Base-by-base conservation (phyloP, 2,888 invertebrate genomes). In the Cerceris rybyensis region DNA sequence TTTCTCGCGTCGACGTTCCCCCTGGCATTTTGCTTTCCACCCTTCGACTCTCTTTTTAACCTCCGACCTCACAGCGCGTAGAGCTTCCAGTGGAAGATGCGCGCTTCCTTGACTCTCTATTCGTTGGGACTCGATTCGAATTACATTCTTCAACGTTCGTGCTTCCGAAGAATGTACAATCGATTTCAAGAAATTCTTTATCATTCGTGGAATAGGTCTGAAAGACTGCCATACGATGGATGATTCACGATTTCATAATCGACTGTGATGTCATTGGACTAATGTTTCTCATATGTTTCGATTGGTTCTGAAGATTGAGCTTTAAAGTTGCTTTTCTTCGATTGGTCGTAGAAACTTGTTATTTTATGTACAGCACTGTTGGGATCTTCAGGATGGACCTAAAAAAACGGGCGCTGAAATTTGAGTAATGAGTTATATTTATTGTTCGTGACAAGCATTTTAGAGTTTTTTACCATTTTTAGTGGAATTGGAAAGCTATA, bases 1-100 rank as follows among this genome's bases (percentile, higher is more conserved):
- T 91, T 68, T 88, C 88, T 65, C 87, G 81, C 72, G 86, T 84
- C 66, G 88, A 80, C 57, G 78, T 86, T 59, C 81, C 85, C 59
- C 81, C 83, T 73, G 83, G 85, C 88, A 88, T 88, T 81, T 75
- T 77, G 52, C 64, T 65, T 46, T 46, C 58, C 49, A 67, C 67
- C 50, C 72, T 60, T 50, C 28, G 60, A 28, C 57, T 13, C 59
- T 54, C 46, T 68, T 68, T 70, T 69, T 69, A 66, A 49, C 71
- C 82, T 14, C 59, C 52, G 66, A 66, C 54, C 54, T 70, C 50
- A 57, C 58, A 41, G 54, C 50, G 70, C 42, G 60, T 54, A 46
- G 54, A 74, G 55, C 67, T 60, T 58, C 61, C 28, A 55, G 57
- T 61, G 73, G 52, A 68, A 66, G 64, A 54, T 61, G 8, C 55